phyloP scores from a whole-genome alignment of 2,113 vertebrate species.

The Osmerus mordax region DNA sequence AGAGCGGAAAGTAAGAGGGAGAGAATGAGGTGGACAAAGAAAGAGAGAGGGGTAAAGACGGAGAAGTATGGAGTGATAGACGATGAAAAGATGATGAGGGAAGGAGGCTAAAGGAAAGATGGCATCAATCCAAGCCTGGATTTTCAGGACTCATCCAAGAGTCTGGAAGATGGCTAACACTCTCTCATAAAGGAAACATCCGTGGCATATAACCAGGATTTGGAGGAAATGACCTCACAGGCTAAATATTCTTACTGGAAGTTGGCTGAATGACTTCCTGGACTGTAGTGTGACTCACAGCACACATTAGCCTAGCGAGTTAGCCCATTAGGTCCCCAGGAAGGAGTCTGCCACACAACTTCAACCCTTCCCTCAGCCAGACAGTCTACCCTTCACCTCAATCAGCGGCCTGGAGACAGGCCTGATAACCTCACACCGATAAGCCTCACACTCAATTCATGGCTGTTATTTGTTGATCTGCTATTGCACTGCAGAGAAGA shows the following conservation, averaged over 20 bases:
- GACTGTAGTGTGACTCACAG: neutral
- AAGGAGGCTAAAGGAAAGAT: no score
- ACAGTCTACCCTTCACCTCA: slow-evolving; percentile 19
- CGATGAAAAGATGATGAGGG: no score
- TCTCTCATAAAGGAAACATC: neutral
- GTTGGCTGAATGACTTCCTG: neutral
- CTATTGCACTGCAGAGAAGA: slow-evolving; percentile 55
- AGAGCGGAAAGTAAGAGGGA: neutral
- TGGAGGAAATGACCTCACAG: neutral
- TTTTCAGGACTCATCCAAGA: neutral
- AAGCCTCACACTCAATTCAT: slow-evolving; percentile 38
- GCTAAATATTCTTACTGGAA: neutral
- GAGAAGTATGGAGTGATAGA: no score
- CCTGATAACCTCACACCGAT: slow-evolving; percentile 18
- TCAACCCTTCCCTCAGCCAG: slow-evolving; percentile 15
- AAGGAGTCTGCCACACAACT: neutral
- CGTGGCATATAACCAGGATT: neutral
- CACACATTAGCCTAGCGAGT: neutral
- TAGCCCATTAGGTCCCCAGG: neutral
- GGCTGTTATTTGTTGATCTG: slow-evolving; percentile 28
- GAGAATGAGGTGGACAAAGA: neutral
- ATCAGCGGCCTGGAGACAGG: slow-evolving; percentile 30
- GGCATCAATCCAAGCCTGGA: no score
- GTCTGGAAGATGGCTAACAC: neutral
- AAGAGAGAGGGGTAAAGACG: no score